A percentile compares a stretch with the other conserved stretches of the same genome.
Conservation (phyloP, 2,888 invertebrate genomes). For the Megastigmus dorsalis region DNA sequence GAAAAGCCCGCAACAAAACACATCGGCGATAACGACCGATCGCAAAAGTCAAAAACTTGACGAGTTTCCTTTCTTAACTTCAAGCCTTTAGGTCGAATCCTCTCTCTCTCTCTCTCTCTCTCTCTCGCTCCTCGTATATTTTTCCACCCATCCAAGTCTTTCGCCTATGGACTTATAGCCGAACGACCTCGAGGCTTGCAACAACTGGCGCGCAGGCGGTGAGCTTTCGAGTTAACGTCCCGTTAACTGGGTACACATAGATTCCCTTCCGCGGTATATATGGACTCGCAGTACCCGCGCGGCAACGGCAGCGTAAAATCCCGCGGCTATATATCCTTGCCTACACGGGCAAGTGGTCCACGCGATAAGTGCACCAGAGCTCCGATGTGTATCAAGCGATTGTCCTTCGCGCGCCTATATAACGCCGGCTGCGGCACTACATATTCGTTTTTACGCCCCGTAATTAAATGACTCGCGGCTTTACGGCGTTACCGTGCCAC, state of each 20-base stretch:
- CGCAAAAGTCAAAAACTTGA: not conserved
- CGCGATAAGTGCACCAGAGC: too few relatives aligned
- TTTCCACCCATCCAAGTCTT: not conserved
- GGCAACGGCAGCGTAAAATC: conserved; percentile 1
- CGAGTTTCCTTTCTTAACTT: too few relatives aligned
- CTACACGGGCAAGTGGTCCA: too few relatives aligned
- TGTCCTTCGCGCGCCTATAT: not conserved
- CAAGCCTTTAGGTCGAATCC: too few relatives aligned
- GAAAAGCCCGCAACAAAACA: not conserved
- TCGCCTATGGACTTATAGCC: not conserved
- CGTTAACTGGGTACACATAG: conserved; percentile 18
- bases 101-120: too few relatives aligned
- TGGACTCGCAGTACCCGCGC: not conserved
- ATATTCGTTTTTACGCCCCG: conserved; percentile 20
- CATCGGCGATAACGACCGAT: not conserved
- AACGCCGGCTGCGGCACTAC: not conserved
- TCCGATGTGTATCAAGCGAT: too few relatives aligned
- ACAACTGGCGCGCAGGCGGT: too few relatives aligned
- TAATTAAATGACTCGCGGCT: conserved; percentile 32
- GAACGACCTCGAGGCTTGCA: too few relatives aligned
- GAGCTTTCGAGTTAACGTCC: conserved; percentile 35
- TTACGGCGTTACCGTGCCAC: too few relatives aligned
- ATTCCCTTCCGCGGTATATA: too few relatives aligned
- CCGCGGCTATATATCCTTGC: not conserved
- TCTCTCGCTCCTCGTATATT: not conserved